Percentiles rank a stretch among this genome's conserved stretches.
phyloP scores from a whole-genome alignment of 2,797 vertebrate genomes.

The Siniperca scherzeri region DNA sequence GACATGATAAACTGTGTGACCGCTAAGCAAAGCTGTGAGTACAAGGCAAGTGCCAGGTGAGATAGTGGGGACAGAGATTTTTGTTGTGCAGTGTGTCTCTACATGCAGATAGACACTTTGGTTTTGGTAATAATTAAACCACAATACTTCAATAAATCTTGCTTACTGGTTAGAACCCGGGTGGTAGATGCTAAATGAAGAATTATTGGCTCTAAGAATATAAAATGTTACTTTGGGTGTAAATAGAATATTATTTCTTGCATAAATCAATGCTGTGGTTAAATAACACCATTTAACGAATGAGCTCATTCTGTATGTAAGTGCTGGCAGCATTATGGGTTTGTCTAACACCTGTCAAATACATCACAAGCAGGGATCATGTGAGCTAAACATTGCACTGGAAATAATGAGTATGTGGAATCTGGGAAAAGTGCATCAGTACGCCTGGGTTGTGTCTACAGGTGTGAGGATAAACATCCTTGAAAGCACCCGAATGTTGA shows the following conservation, averaged over 20 bases:
- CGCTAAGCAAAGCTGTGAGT: not conserved
- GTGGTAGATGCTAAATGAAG: not conserved
- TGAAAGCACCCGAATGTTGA: not conserved
- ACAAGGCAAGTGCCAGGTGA: not conserved
- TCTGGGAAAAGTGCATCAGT: not conserved
- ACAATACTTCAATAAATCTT: not conserved
- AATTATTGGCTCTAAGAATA: not conserved
- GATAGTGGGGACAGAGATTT: not conserved
- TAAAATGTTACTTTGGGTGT: not conserved
- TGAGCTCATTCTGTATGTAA: too few species aligned
- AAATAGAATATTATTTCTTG: not conserved
- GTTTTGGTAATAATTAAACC: conserved; percentile 55
- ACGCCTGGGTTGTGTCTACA: not conserved
- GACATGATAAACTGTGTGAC: conserved; percentile 53
- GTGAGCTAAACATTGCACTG: not conserved
- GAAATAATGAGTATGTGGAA: conserved; percentile 1
- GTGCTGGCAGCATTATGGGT: not conserved
- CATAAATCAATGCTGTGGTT: not conserved
- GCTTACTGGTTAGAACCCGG: not conserved
- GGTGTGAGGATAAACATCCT: not conserved
- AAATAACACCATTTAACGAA: not conserved
- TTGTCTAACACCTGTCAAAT: not conserved
- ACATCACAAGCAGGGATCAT: not conserved
- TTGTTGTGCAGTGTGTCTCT: not conserved
- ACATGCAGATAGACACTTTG: not conserved